These are phyloP conservation scores for Drosophila saltans DNA, from an alignment of 1,140 invertebrate genomes.

Conservation along the genomic window DNA sequence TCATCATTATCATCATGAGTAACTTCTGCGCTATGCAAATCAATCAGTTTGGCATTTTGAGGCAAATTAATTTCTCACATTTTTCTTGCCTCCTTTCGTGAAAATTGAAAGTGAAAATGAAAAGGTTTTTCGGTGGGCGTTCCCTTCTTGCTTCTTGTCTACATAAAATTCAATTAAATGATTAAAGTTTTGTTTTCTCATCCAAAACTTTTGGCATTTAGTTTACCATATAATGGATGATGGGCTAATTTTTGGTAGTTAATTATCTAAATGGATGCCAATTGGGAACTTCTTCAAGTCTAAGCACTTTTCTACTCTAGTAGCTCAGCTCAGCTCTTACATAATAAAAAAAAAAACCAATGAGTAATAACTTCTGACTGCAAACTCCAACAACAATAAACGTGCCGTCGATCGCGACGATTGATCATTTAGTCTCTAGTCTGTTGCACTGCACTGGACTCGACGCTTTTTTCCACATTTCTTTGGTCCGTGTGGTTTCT, in stretches of 20 bases:
- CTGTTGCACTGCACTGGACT: slow-evolving; percentile 26
- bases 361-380: slow-evolving; percentile 61
- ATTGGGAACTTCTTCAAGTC: background rate
- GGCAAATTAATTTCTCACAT: slow-evolving; percentile 70
- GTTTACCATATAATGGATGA: slow-evolving; percentile 35
- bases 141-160: background rate
- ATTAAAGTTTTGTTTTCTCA: slow-evolving; percentile 39
- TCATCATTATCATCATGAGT: slow-evolving; percentile 26
- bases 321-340: slow-evolving; percentile 41
- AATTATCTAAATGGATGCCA: slow-evolving; percentile 20
- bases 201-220: slow-evolving; percentile 38
- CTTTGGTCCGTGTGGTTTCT: slow-evolving; percentile 3
- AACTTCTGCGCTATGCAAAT: slow-evolving; percentile 43
- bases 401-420: slow-evolving; percentile 72
- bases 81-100: slow-evolving; percentile 42
- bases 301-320: slow-evolving; percentile 27
- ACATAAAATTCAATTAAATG: slow-evolving; percentile 68
- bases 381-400: slow-evolving; percentile 48
- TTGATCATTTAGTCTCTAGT: slow-evolving; percentile 70
- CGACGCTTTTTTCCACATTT: slow-evolving; percentile 48
- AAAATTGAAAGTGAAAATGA: slow-evolving; percentile 49
- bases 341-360: slow-evolving; percentile 52
- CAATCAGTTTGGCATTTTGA: slow-evolving; percentile 71
- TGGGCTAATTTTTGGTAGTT: slow-evolving; percentile 42
- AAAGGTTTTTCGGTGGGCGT: slow-evolving; percentile 42